Base-by-base conservation (phyloP, 2,797 vertebrate species). In the Dallia pectoralis region DNA sequence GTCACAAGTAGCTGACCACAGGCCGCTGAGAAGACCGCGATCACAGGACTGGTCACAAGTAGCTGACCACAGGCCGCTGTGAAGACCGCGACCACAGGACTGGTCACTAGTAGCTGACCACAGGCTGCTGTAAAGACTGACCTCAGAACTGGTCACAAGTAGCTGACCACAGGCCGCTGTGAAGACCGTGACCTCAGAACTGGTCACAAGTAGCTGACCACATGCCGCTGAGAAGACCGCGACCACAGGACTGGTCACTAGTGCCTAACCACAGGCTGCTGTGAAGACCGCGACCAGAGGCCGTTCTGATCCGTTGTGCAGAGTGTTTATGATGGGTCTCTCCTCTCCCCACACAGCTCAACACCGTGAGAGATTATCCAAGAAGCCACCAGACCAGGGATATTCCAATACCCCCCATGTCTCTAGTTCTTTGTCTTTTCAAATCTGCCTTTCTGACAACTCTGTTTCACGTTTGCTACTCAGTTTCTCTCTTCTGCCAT, bases 331-430 rank as follows among this genome's bases (percentile, higher is more conserved):
- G 79, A 80, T 74, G 73, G 69, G 77, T 65, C 76, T 76, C 80
- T 84, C 71, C 72, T 67, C 79, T 87, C 81, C 84, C 80, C 79
- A 79, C 74, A 81, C 83, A 44, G 82, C 82, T 14, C 49, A 47
- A 79, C 65, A 4, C 73, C 84, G 87, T 89, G 89, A 89, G 86
- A 91, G 87, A 91, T 93, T 90, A 91, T 91, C 89, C 87, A 86
- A 79, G 86, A 85, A 72, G 77, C 84, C 87, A 90, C 91, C 89
- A 86, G 86, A 59, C 22, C 7, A 84, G 87, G 88, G 84, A 87
- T 88, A 88, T 88, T 92, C 91, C 90, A 92, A 77, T 85, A 90
- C 85, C 82, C 82, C 16, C 65, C 36, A 47, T 69, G 59, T 72
- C 77, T 70, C 70, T 63, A n/a, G 49, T 71, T 80, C 73, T 68